phyloP scores from a whole-genome alignment of 2,113 vertebrate species.

The Falco punctatus region DNA sequence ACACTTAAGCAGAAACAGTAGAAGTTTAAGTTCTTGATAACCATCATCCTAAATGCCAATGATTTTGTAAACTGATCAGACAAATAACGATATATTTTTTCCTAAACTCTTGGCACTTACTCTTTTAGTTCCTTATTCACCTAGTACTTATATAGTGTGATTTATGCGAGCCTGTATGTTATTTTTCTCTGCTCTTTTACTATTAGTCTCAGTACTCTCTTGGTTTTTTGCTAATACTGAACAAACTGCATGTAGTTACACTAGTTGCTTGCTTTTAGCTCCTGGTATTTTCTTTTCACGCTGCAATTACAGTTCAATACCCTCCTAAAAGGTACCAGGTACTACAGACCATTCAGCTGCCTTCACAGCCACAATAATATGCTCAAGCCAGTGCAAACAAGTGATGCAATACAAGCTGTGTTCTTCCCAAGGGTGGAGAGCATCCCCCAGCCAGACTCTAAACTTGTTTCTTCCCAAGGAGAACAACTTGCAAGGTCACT shows the following conservation, averaged over 20 bases:
- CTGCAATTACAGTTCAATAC: not conserved
- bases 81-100: not conserved
- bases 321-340: not conserved
- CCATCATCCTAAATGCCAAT: not conserved
- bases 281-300: not conserved
- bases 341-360: not conserved
- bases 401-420: conserved; percentile 31
- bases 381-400: conserved; percentile 41
- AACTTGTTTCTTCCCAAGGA: conserved; percentile 20
- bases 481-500: conserved; percentile 37
- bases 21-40: not conserved
- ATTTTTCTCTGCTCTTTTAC: not conserved
- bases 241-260: not conserved
- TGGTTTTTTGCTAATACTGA: not conserved
- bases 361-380: not conserved
- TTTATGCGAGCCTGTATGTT: not conserved
- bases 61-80: not conserved
- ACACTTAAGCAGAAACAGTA: not conserved
- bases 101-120: not conserved
- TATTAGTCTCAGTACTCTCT: not conserved
- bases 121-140: not conserved
- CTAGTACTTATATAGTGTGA: not conserved
- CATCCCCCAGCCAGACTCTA: not conserved
- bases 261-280: not conserved
- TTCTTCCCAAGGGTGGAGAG: conserved; percentile 32